Percentiles rank a stretch among this genome's conserved stretches.
These are phyloP conservation scores for Teleogryllus oceanicus DNA, from an alignment of 2,888 invertebrate genomes.

Conservation along the genomic window DNA sequence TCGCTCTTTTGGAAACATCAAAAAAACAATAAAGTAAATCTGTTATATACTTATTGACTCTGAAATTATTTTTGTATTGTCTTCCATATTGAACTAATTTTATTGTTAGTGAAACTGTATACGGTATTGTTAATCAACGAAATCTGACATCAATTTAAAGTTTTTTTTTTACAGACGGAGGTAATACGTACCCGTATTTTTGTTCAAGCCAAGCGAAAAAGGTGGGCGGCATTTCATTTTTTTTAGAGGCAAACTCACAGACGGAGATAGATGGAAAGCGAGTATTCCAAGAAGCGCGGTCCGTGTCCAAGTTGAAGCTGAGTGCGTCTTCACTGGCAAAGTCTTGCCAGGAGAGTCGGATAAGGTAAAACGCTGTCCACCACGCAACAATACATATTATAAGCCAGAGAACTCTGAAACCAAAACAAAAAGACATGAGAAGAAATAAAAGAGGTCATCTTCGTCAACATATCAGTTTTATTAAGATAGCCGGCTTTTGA, in stretches of 20 bases:
- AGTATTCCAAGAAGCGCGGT: background rate
- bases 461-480: too few species aligned
- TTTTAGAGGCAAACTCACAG: background rate
- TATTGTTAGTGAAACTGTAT: too few species aligned
- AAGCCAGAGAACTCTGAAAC: background rate
- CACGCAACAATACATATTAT: background rate
- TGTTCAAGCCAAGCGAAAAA: background rate
- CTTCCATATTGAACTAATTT: too few species aligned
- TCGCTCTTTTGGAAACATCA: too few species aligned
- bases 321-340: background rate
- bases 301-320: background rate
- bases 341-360: background rate
- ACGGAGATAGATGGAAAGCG: background rate
- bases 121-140: too few species aligned
- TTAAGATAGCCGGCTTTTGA: too few species aligned
- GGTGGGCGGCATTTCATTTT: background rate
- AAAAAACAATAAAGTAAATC: too few species aligned
- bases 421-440: background rate
- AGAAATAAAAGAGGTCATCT: too few species aligned
- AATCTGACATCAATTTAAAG: too few species aligned
- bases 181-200: background rate
- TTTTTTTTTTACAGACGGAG: too few species aligned
- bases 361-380: background rate
- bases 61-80: too few species aligned
- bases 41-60: too few species aligned